Percentiles rank a stretch among this genome's conserved stretches.
Conservation (phyloP, 2,113 vertebrate species). For the Notarius quadriscutis region DNA sequence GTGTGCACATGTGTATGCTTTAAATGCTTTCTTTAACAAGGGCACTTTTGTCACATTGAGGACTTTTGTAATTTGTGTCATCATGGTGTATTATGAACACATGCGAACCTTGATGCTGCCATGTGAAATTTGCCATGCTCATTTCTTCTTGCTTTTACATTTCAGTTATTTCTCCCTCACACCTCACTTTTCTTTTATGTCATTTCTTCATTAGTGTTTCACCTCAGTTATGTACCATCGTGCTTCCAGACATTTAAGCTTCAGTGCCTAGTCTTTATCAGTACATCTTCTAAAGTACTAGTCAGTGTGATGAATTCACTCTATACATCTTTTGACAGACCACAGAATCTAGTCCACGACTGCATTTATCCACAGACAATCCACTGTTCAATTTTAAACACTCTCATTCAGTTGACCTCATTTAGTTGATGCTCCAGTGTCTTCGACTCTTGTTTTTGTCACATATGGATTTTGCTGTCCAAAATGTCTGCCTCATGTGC, state of each 20-base stretch:
- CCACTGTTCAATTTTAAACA: neutral
- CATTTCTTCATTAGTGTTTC: neutral
- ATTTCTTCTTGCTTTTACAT: too few species aligned
- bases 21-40: neutral
- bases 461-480: slow-evolving; percentile 52
- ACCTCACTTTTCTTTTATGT: neutral
- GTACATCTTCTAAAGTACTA: neutral
- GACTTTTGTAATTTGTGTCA: slow-evolving; percentile 20
- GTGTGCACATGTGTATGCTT: neutral
- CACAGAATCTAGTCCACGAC: slow-evolving; percentile 40
- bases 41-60: neutral
- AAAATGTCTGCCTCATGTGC: slow-evolving; percentile 36
- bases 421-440: slow-evolving; percentile 4
- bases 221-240: neutral
- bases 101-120: slow-evolving; percentile 60
- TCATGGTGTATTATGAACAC: slow-evolving; percentile 57
- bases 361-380: slow-evolving; percentile 31
- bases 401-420: neutral
- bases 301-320: slow-evolving; percentile 48
- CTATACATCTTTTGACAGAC: slow-evolving; percentile 52
- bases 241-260: neutral
- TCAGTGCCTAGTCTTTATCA: neutral
- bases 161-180: slow-evolving; percentile 2
- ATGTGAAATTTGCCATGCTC: slow-evolving; percentile 52
- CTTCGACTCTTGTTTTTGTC: slow-evolving; percentile 25